Percentiles rank a stretch among this genome's conserved stretches.
Conservation (phyloP, 2,888 invertebrate genomes). For the Frankliniella fusca region DNA sequence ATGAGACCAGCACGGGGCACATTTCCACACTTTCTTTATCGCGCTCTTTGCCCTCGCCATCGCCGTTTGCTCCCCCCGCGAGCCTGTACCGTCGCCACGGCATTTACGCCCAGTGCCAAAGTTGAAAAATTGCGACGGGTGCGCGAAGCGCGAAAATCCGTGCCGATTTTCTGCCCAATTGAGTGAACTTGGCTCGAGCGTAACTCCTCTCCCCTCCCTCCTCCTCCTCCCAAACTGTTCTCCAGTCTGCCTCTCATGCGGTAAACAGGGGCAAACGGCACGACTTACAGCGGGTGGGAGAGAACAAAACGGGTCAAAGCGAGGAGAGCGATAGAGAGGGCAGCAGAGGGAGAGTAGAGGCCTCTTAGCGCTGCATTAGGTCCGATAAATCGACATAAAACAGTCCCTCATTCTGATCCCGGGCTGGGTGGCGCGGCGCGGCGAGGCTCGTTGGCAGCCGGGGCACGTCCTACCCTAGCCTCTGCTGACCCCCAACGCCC, state of each 20-base stretch:
- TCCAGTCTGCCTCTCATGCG: not conserved
- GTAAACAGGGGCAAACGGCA: too few relatives aligned
- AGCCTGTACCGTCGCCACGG: not conserved
- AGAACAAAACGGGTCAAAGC: too few relatives aligned
- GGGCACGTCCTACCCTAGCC: too few relatives aligned
- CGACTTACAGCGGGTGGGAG: too few relatives aligned
- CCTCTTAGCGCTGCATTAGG: too few relatives aligned
- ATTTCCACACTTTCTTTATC: not conserved
- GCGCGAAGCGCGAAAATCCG: not conserved
- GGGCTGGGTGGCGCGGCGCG: not conserved
- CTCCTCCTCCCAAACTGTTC: not conserved
- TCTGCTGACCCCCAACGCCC: too few relatives aligned
- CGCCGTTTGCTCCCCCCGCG: not conserved
- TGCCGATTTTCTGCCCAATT: conserved; percentile 11
- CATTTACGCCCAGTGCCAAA: not conserved
- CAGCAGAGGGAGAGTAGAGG: too few relatives aligned
- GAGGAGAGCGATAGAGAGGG: too few relatives aligned
- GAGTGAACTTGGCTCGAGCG: not conserved
- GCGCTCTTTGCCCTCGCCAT: not conserved
- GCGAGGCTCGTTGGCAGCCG: not conserved
- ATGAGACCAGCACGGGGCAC: not conserved
- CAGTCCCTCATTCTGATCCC: too few relatives aligned
- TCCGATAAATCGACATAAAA: too few relatives aligned
- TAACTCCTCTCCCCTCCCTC: too few relatives aligned
- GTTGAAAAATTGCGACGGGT: not conserved